Evolutionary conservation across 2,888 invertebrate species (phyloP), one percentile per base, ranked within the genome.

Genomic region (Galeopsomyia nigrocyanea): DNA sequence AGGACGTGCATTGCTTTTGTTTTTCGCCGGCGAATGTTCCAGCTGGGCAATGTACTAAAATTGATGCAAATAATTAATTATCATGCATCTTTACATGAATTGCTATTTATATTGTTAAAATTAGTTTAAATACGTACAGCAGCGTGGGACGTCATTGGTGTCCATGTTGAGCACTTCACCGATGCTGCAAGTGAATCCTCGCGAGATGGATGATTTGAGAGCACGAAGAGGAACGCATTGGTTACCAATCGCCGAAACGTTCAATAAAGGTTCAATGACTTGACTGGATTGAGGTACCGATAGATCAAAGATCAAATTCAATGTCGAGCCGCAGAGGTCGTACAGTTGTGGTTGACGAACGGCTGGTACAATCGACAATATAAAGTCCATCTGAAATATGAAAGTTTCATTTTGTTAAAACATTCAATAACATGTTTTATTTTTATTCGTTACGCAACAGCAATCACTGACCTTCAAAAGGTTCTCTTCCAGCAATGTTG

Each of bases 161-260:
- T 96, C 95, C 92, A 95, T 96, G 82, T 97, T 96, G 6, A 98
- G 88, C 10, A 98, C 97, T 89, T 98, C 97, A 3, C 98, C 98
- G 66, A 95, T 91, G 80, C 93, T 95, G 81, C 98, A 98, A 50
- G 96, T 95, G 83, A 98, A 98, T 73, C 98, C 98, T 81, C 96
- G 91, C 0, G 92, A 89, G 72, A 96, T 95, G 2, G 92, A 90
- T 55, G 97, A 96, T 82, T 92, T 92, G 2, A 96, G 89, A 2
- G 97, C 97, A 82, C 95, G 91, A 63, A 98, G 87, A 2, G 96
- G 95, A 65, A 97, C 97, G 87, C 98, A 98, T 84, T 95, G 95
- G 83, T 96, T 96, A 49, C 95, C 96, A 81, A 96, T 95, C 39
- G 95, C 92, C 0, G 95, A 94, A 1, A 97, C 94, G 82, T 96